Conservation (phyloP, 2,797 vertebrate genomes). For the Myoxocephalus aenaeus region DNA sequence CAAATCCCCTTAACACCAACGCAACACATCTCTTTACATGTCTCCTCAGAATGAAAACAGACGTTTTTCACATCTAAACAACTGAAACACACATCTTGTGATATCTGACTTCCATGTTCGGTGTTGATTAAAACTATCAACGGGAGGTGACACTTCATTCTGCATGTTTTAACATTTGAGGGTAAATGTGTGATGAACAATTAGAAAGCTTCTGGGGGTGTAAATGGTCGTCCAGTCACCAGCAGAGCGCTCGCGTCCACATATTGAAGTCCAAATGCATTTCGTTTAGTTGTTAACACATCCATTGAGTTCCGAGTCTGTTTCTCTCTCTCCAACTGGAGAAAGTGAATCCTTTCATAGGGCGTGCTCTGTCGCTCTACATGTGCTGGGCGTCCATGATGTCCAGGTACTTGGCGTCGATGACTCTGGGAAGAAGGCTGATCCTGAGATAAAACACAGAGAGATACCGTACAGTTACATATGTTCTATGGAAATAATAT, state of each 20-base stretch:
- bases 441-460: constrained; percentile 81
- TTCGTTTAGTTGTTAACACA: constrained; percentile 21
- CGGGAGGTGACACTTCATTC: constrained; percentile 2
- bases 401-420: constrained; percentile 93
- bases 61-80: constrained; percentile 9
- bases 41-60: constrained; percentile 17
- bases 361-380: constrained; percentile 44
- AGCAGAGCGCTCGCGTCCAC: constrained; percentile 2
- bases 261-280: constrained; percentile 42
- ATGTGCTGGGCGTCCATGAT: constrained; percentile 92
- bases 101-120: neutral
- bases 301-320: constrained; percentile 20
- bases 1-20: neutral
- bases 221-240: constrained; percentile 4
- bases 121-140: neutral
- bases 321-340: constrained; percentile 32
- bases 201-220: constrained; percentile 15
- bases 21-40: neutral
- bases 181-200: constrained; percentile 14
- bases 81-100: neutral
- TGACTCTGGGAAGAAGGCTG: constrained; percentile 89
- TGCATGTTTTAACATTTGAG: neutral
- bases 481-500: neutral
- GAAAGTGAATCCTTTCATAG: neutral
- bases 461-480: neutral